phyloP scores from a whole-genome alignment of 1,140 invertebrate genomes.

The Drosophila parabipectinata region DNA sequence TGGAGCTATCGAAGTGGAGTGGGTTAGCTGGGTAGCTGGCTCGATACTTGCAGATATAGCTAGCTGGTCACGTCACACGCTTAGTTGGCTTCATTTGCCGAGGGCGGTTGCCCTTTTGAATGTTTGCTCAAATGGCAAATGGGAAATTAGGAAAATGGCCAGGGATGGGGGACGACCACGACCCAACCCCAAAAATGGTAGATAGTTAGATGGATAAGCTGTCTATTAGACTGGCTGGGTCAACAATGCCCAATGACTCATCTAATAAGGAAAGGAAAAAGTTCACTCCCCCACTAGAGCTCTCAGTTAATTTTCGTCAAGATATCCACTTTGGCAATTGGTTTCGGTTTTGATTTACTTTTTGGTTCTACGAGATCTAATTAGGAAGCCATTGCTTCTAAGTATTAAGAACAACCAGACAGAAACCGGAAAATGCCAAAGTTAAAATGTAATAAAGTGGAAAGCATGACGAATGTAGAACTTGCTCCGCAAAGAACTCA shows the following conservation, averaged over 20 bases:
- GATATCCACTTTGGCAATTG: constrained; percentile 46
- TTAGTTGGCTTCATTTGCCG: constrained; percentile 72
- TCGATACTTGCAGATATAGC: constrained; percentile 20
- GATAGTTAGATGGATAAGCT: constrained; percentile 49
- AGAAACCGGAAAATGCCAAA: constrained; percentile 51
- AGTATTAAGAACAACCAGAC: constrained; percentile 48
- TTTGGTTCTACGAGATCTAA: constrained; percentile 47
- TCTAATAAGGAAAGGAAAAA: constrained; percentile 44
- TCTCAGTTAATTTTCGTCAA: constrained; percentile 61
- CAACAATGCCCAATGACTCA: constrained; percentile 44
- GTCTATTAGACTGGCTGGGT: constrained; percentile 9
- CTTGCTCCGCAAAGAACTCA: constrained; percentile 21
- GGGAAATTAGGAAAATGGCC: constrained; percentile 4
- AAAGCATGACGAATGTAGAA: constrained; percentile 72
- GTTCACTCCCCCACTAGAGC: neutral
- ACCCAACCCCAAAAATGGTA: constrained; percentile 31
- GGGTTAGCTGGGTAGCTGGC: constrained; percentile 4
- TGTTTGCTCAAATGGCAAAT: constrained; percentile 51
- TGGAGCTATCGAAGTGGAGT: constrained; percentile 30
- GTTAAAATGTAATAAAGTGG: constrained; percentile 58
- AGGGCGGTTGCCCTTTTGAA: constrained; percentile 45
- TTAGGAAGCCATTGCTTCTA: constrained; percentile 60
- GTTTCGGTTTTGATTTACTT: constrained; percentile 20
- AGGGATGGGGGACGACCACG: neutral
- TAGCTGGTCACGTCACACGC: constrained; percentile 63